Conservation (phyloP, 2,888 invertebrate genomes). For the Liopterus haemorrhoidalis region DNA sequence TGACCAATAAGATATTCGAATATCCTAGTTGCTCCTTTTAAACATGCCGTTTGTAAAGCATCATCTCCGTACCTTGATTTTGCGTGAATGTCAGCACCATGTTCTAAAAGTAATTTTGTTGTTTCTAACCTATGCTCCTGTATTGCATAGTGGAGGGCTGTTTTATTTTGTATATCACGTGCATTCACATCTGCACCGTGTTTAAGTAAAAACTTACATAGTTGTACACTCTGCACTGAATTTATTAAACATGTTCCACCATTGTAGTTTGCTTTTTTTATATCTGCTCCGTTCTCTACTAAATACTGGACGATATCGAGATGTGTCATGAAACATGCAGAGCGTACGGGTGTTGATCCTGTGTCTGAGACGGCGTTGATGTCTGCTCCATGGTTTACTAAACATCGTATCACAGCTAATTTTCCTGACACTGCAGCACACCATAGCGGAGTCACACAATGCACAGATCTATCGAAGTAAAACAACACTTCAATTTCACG, state of each 20-base stretch:
- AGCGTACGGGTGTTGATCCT: slow-evolving; percentile 83
- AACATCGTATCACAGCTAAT: slow-evolving; percentile 66
- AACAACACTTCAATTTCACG: too few relatives aligned
- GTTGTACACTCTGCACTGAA: slow-evolving; percentile 76
- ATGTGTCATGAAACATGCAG: slow-evolving; percentile 90
- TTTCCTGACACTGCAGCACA: slow-evolving; percentile 85
- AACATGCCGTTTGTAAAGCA: slow-evolving; percentile 79
- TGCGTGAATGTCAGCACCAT: slow-evolving; percentile 73
- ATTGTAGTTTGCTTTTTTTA: slow-evolving; percentile 78
- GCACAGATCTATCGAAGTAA: slow-evolving; percentile 58
- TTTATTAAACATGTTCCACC: slow-evolving; percentile 93
- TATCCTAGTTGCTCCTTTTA: slow-evolving; percentile 69
- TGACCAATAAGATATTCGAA: slow-evolving; percentile 63
- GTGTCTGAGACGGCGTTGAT: slow-evolving; percentile 84
- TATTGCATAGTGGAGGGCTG: slow-evolving; percentile 91
- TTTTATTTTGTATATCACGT: slow-evolving; percentile 81
- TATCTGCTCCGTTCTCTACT: slow-evolving; percentile 74
- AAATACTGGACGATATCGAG: slow-evolving; percentile 71
- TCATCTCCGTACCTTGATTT: slow-evolving; percentile 80
- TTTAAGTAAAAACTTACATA: slow-evolving; percentile 73
- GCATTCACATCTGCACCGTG: slow-evolving; percentile 82
- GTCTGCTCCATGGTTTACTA: slow-evolving; percentile 73
- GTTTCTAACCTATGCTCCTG: slow-evolving; percentile 78
- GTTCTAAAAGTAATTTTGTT: slow-evolving; percentile 69
- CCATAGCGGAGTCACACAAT: slow-evolving; percentile 86